phyloP scores from a whole-genome alignment of 64 coral and sea anemone species.

The Pocillopora verrucosa region DNA sequence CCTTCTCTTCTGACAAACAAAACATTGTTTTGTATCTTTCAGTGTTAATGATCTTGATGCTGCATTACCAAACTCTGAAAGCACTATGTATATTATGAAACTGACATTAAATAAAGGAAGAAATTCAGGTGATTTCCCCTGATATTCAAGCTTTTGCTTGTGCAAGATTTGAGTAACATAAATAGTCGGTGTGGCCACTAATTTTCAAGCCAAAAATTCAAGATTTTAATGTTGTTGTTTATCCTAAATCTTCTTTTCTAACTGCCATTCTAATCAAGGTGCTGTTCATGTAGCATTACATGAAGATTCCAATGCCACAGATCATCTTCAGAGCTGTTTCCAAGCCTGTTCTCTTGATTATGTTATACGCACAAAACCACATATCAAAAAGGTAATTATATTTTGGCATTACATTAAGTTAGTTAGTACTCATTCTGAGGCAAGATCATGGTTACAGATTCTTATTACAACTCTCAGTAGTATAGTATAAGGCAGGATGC shows the following conservation, averaged over 20 bases:
- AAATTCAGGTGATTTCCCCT: constrained; percentile 54
- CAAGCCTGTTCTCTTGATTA: constrained; percentile 64
- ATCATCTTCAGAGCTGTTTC: constrained; percentile 79
- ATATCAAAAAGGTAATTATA: constrained; percentile 43
- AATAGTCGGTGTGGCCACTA: too few species aligned
- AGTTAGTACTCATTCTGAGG: too few species aligned
- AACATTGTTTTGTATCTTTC: background rate
- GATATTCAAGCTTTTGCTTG: too few species aligned
- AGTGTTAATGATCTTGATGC: constrained; percentile 82
- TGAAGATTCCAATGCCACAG: constrained; percentile 41
- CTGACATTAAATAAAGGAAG: constrained; percentile 25
- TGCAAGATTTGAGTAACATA: too few species aligned
- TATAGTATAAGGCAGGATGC: too few species aligned
- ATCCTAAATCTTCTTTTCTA: background rate
- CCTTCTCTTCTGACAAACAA: background rate
- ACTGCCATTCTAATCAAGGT: constrained; percentile 40
- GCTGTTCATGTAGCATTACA: constrained; percentile 70
- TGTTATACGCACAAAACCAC: constrained; percentile 24
- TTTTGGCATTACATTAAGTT: too few species aligned
- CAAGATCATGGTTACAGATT: too few species aligned
- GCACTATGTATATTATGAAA: constrained; percentile 81
- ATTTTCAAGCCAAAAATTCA: too few species aligned
- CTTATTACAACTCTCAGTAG: too few species aligned
- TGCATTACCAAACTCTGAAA: constrained; percentile 78
- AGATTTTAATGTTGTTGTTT: background rate